A percentile compares a stretch with the other conserved stretches of the same genome.
These are phyloP conservation scores for Aythya baeri DNA, from an alignment of 2,113 vertebrate genomes.

Conservation along the genomic window DNA sequence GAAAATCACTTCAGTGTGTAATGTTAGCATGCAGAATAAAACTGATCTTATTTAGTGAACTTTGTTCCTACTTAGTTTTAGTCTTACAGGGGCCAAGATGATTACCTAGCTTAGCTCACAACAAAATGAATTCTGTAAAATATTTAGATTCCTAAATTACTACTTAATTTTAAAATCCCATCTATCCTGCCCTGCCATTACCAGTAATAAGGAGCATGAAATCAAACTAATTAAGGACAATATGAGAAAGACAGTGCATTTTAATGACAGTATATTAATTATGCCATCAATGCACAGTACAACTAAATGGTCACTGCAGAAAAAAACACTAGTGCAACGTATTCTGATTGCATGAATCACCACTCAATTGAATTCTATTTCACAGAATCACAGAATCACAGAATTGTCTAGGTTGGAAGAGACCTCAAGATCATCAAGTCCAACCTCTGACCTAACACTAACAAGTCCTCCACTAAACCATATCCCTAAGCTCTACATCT, in stretches of 20 bases:
- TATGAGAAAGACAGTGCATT: not conserved
- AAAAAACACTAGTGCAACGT: not conserved
- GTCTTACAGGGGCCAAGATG: not conserved
- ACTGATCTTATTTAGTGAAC: slow-evolving; percentile 2
- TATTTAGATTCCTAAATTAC: not conserved
- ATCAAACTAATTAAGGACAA: not conserved
- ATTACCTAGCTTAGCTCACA: slow-evolving; percentile 1
- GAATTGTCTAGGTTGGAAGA: no score
- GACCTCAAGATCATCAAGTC: no score
- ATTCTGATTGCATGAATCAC: not conserved
- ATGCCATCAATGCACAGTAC: fast-evolving
- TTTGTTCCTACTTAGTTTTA: not conserved
- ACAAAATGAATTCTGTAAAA: not conserved
- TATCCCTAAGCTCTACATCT: no score
- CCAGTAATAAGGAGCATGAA: not conserved
- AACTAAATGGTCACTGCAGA: not conserved
- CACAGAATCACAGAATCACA: no score
- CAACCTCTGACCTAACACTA: no score
- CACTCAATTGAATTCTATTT: not conserved
- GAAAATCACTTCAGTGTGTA: not conserved
- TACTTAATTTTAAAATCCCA: not conserved
- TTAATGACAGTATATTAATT: not conserved
- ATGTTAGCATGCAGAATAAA: not conserved
- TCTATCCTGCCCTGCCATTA: not conserved
- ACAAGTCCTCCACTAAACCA: no score